Base-by-base conservation (phyloP, 2,888 invertebrate species). In the Tribolium freemani region DNA sequence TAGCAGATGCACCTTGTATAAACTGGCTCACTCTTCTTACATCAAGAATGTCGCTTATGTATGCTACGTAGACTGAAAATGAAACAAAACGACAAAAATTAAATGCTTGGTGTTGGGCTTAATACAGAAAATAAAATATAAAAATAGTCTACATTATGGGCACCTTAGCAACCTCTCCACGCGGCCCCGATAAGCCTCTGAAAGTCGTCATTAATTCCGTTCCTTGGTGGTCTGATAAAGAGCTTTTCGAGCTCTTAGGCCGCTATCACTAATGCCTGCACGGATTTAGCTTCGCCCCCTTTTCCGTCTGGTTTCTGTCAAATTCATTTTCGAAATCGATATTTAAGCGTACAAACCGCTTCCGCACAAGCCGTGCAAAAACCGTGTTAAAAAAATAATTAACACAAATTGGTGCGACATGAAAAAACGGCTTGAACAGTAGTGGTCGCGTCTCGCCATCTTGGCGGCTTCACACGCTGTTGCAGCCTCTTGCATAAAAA, bases 381-480 rank as follows among this genome's bases (percentile, higher is more conserved):
- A 66, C 56, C 56, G 67, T 57, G 67, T 57, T 46, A 50, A 67
- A 57, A 56, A 57, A 48, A 21, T 56, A 16, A 46, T 50, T 50
- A 67, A 57, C 67, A 48, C 57, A 21, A 67, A 66, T 66, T 51
- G 16, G 50, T n/a, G 56, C 46, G 56, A 56, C 66, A 56, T 10
- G n/a, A 44, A 51, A 45, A 53, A 51, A 64, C 38, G 21, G 51
- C 16, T 38, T 38, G 45, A 66, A 56, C 63, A 50, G 63, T 46
- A 66, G 58, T 58, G 45, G 60, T 45, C 48, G 56, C 61, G 71
- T 71, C 71, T 71, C 71, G 71, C 67, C 66, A 67, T 71, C 71
- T 64, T 58, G 66, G 66, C 71, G 71, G 66, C 66, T 46, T 67
- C 66, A 66, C 66, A 66, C 54, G 30, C 53, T 66, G 45, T 31